phyloP scores from a whole-genome alignment of 1,140 invertebrate genomes.

The Drosophila pectinifera region DNA sequence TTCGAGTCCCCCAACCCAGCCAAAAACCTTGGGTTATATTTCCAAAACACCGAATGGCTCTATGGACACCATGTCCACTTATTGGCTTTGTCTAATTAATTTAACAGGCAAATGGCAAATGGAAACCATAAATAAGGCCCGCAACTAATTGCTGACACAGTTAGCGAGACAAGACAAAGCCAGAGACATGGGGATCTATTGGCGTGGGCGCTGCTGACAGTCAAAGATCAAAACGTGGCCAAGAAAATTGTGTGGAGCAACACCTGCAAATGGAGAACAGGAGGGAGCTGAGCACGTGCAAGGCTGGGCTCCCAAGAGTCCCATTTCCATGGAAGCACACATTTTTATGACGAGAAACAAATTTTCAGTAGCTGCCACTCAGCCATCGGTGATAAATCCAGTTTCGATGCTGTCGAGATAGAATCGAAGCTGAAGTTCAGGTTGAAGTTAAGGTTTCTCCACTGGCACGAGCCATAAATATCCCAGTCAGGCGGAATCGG shows the following conservation, averaged over 20 bases:
- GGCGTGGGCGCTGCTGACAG: constrained; percentile 74
- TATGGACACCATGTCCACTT: constrained; percentile 32
- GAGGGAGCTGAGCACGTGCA: constrained; percentile 56
- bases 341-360: constrained; percentile 25
- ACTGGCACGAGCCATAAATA: constrained; percentile 76
- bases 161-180: constrained; percentile 73
- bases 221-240: constrained; percentile 61
- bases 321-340: constrained; percentile 49
- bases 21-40: constrained; percentile 32
- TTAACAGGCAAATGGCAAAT: constrained; percentile 76
- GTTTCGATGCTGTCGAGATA: constrained; percentile 48
- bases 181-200: constrained; percentile 54
- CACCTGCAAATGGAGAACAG: constrained; percentile 59
- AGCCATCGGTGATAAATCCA: constrained; percentile 56
- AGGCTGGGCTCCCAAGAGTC: constrained; percentile 20
- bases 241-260: constrained; percentile 41
- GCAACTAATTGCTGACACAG: constrained; percentile 81
- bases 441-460: constrained; percentile 17
- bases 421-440: constrained; percentile 34
- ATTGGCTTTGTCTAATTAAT: constrained; percentile 61
- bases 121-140: constrained; percentile 72
- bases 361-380: constrained; percentile 67
- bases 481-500: constrained; percentile 59
- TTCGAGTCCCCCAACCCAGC: neutral
- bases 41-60: constrained; percentile 33